Evolutionary conservation across 2,797 vertebrate species (phyloP).

Genomic region (Rhinichthys osculus): DNA sequence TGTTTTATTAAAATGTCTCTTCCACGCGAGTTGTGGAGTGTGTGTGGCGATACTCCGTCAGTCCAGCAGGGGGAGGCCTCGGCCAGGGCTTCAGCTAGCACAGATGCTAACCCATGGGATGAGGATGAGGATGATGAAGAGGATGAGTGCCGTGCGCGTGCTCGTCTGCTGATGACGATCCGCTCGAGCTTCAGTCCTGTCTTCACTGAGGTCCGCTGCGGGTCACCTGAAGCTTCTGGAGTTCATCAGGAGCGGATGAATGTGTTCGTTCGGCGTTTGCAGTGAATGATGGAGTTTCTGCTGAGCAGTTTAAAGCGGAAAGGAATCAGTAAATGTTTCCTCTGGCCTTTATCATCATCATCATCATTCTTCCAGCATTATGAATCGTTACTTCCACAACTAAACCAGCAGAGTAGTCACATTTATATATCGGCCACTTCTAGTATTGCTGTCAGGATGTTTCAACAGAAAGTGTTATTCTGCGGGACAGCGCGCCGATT

Average conservation of each 20-base stretch:
- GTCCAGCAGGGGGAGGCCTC: constrained; percentile 11
- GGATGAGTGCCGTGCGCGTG: not conserved
- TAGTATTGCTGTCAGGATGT: too few relatives aligned
- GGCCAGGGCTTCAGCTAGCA: not conserved
- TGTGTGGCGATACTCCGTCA: not conserved
- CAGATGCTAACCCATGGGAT: too few relatives aligned
- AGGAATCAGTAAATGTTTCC: not conserved
- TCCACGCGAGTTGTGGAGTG: not conserved
- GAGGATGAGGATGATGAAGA: too few relatives aligned
- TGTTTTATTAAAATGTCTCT: not conserved
- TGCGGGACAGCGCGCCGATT: too few relatives aligned
- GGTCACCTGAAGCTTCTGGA: not conserved
- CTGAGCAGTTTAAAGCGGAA: not conserved
- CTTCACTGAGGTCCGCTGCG: not conserved
- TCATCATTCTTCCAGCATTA: not conserved
- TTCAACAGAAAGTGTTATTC: too few relatives aligned
- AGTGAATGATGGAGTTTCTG: not conserved
- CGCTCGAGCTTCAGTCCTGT: not conserved
- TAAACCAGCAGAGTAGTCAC: not conserved
- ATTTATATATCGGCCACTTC: not conserved
- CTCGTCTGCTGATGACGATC: constrained; percentile 42
- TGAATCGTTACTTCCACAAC: too few relatives aligned
- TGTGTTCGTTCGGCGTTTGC: not conserved
- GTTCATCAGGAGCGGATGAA: not conserved
- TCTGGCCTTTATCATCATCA: not conserved